These are phyloP conservation scores for Microctonus aethiopoides DNA, from an alignment of 2,888 invertebrate species.

Conservation along the genomic window DNA sequence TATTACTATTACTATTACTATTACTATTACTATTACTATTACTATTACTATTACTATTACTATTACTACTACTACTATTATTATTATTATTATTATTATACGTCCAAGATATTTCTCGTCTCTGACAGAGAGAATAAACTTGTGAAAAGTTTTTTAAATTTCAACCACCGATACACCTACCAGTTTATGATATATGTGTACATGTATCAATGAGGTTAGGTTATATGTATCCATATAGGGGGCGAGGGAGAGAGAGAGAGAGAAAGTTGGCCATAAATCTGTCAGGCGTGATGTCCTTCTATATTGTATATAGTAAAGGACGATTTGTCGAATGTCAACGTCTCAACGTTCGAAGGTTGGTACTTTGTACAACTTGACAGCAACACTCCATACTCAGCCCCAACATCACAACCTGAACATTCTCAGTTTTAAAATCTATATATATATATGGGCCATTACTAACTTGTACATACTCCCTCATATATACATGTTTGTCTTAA, in stretches of 20 bases:
- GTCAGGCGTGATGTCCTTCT: constrained; percentile 17
- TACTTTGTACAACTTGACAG: constrained; percentile 28
- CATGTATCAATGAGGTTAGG: neutral
- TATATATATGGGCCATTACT: neutral
- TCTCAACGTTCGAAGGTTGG: constrained; percentile 34
- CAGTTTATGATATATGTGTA: neutral
- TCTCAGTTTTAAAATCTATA: neutral
- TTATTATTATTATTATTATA: too few species aligned
- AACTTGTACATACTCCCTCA: too few species aligned
- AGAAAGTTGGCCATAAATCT: constrained; percentile 14
- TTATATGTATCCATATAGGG: neutral
- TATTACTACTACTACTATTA: too few species aligned
- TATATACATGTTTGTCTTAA: neutral
- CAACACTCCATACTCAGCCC: constrained; percentile 8
- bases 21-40: neutral
- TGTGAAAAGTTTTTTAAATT: neutral
- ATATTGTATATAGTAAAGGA: constrained; percentile 44
- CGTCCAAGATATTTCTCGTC: too few species aligned
- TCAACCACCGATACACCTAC: neutral
- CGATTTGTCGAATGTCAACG: constrained; percentile 58
- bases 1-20: neutral
- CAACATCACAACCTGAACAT: neutral
- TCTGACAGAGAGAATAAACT: neutral
- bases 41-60: neutral
- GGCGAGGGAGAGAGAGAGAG: neutral